Base-by-base conservation (phyloP, 2,797 vertebrate species). In the Notamacropus eugenii region DNA sequence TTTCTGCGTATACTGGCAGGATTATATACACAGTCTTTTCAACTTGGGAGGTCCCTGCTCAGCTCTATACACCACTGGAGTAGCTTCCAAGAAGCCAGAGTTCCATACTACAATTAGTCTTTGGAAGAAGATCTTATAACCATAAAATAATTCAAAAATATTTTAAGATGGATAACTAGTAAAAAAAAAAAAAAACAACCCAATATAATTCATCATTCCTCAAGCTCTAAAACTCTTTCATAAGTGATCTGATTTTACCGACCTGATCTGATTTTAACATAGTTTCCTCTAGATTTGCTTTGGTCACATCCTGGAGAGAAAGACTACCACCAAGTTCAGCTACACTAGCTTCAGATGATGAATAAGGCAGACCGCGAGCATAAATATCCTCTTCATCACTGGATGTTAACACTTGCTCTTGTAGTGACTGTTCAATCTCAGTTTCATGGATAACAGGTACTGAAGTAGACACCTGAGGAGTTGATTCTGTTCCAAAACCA, bases 381-480 rank as follows among this genome's bases (percentile, higher is more conserved):
- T 99, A 99, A 98, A 99, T 99, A 98, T 99, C 99, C 95, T 99
- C 99, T 24, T 99, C 99, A 22, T 99, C 99, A 82, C 99, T 99
- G 92, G 99, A 99, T 0, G 98, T 98, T 54, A 95, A 40, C 0
- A 10, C 82, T 12, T 93, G 97, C 1, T 98, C 98, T 90, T 31
- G 95, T 0, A 93, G 40, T 55, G 96, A 96, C 74, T 96, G 98
- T 94, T 98, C 98, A 3, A 59, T 74, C 95, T 87, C 96, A 90
- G 90, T 93, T 94, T 97, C 94, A 0, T 5, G 92, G 93, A 92
- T n/a, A 46, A 92, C 91, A 96, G 96, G 57, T 19, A 52, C 62
- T 87, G 91, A 96, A 92, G 98, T 90, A 91, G 97, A 95, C 96
- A 62, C 11, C 0, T 54, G 96, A 50, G 94, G 27, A 82, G 34